A percentile compares a stretch with the other conserved stretches of the same genome.
Conservation (phyloP, 2,888 invertebrate genomes). For the Omphaloscelis lunosa region DNA sequence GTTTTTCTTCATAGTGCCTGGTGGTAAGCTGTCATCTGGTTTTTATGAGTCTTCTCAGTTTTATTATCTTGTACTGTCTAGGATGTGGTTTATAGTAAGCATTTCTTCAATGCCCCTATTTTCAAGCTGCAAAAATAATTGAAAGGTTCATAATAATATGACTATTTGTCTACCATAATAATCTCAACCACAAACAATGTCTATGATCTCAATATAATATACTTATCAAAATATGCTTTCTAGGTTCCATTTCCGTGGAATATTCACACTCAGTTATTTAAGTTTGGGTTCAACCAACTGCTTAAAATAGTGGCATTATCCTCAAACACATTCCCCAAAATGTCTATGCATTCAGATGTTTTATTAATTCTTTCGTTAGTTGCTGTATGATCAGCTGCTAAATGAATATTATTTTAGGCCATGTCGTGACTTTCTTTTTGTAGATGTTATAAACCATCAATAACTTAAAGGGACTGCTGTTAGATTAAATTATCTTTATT, state of each 20-base stretch:
- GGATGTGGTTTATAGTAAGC: neutral
- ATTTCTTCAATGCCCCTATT: conserved; percentile 11
- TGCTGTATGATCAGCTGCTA: conserved; percentile 37
- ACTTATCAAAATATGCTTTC: conserved; percentile 13
- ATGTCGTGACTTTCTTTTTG: conserved; percentile 32
- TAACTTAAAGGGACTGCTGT: neutral
- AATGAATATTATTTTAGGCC: conserved; percentile 28
- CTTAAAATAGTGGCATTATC: conserved; percentile 41
- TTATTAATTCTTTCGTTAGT: conserved; percentile 29
- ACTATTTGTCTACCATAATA: conserved; percentile 12
- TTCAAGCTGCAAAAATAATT: conserved; percentile 8
- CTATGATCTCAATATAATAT: conserved; percentile 2
- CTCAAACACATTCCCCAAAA: conserved; percentile 36
- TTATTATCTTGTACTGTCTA: neutral
- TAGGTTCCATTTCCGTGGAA: conserved; percentile 25
- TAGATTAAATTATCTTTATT: neutral
- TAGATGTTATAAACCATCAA: neutral
- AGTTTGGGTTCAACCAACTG: conserved; percentile 41
- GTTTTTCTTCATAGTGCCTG: conserved; percentile 18
- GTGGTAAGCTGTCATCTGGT: neutral
- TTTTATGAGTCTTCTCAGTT: conserved; percentile 27
- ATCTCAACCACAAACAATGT: conserved; percentile 19
- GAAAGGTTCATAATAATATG: neutral
- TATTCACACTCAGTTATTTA: conserved; percentile 35
- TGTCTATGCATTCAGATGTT: conserved; percentile 43